Evolutionary conservation across 2,888 invertebrate species (phyloP), one percentile per base, ranked within the genome.

Genomic region (Minunthozetes semirufus): DNA sequence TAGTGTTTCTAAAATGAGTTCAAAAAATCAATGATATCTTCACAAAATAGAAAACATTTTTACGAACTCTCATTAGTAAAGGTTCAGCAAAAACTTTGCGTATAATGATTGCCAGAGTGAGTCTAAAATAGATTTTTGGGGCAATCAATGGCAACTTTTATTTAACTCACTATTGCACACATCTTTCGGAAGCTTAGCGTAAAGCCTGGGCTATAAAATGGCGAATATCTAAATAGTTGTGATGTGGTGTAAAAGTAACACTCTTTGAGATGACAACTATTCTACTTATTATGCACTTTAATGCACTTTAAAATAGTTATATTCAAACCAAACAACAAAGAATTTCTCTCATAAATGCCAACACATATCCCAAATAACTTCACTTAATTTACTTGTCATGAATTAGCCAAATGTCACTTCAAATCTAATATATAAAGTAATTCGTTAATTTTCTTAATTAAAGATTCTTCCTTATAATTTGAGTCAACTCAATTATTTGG

Each of bases 41-140:
- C 38, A 63, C 17, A 63, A 27, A 33, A 63, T n/a, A 27, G 27
- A 33, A n/a, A 25, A 25, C 17, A 63, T 27, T 63, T 27, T 63
- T 63, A 19, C 27, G 27, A 38, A 63, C 33, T 27, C 33, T 63
- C 38, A 68, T 68, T 68, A 68, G 68, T 68, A 68, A 68, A 68
- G 68, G 68, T 68, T 68, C 42, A 68, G 68, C 68, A 68, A 68
- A 66, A 68, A 63, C 63, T n/a, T 13, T 22, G 68, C 68, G 22
- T 68, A 13, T 42, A 68, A 68, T 68, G 42, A 68, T 8, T 68
- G 42, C 4, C 53, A 22, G 33, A 33, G 42, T 17, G 33, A 63
- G 63, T 63, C 63, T 33, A 63, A 63, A 63, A 63, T 63, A 63
- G 63, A 63, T 63, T 38, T 17, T 15, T 42, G 42, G 33, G n/a